Conservation (phyloP, 2,888 invertebrate species). For the Metacarcinus magister region DNA sequence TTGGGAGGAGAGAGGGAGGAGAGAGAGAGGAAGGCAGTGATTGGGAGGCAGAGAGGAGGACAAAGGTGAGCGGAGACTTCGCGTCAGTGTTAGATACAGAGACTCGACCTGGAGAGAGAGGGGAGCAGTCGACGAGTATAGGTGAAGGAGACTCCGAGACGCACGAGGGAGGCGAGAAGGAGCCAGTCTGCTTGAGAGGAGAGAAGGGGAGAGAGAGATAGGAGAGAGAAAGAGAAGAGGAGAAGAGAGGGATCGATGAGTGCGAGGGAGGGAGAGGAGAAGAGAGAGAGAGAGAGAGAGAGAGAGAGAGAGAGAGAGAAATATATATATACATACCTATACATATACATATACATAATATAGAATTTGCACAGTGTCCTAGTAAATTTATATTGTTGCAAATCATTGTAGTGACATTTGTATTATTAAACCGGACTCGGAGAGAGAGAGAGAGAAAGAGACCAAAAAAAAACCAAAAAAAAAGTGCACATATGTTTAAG, state of each 20-base stretch:
- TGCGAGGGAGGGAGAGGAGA: slow-evolving; percentile 9
- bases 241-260: slow-evolving; percentile 23
- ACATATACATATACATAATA: slow-evolving; percentile 7
- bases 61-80: too few relatives aligned
- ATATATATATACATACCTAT: neutral
- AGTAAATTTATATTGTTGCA: slow-evolving; percentile 31
- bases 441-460: neutral
- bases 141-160: too few relatives aligned
- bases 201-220: too few relatives aligned
- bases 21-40: too few relatives aligned
- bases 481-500: neutral
- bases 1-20: too few relatives aligned
- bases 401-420: slow-evolving; percentile 43
- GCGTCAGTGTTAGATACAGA: too few relatives aligned
- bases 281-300: slow-evolving; percentile 13
- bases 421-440: slow-evolving; percentile 4
- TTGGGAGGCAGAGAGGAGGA: too few relatives aligned
- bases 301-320: neutral
- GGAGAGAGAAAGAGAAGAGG: slow-evolving; percentile 23
- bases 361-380: slow-evolving; percentile 46
- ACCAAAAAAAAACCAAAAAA: neutral
- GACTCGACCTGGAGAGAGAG: too few relatives aligned
- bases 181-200: too few relatives aligned
- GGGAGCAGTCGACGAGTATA: too few relatives aligned
- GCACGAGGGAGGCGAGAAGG: too few relatives aligned